Evolutionary conservation across 2,888 invertebrate genomes (phyloP).

Genomic region (Mesorhabditis belari): DNA sequence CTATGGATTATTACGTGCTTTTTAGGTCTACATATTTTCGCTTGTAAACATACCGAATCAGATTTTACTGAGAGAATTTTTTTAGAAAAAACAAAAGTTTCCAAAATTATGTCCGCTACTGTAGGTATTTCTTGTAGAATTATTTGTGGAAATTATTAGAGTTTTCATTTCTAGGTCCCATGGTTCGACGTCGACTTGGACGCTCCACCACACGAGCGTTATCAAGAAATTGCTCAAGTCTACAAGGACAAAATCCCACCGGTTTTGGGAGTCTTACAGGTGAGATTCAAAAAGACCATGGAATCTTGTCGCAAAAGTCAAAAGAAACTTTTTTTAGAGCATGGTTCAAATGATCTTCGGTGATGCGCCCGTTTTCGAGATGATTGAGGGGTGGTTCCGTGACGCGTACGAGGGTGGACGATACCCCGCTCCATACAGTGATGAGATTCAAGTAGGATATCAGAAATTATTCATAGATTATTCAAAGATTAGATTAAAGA

Average conservation of each 20-base stretch:
- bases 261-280: constrained; percentile 29
- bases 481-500: background rate
- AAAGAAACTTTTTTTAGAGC: background rate
- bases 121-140: constrained; percentile 33
- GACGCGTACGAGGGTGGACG: constrained; percentile 24
- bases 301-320: no score
- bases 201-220: constrained; percentile 29
- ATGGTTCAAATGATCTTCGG: constrained; percentile 2
- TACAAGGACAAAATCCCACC: constrained; percentile 33
- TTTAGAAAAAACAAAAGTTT: no score
- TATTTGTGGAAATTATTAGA: constrained; percentile 12
- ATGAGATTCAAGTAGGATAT: constrained; percentile 26
- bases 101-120: no score
- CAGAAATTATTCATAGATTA: background rate
- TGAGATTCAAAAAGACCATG: constrained; percentile 2
- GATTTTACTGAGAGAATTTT: no score
- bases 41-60: no score
- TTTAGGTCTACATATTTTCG: no score
- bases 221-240: constrained; percentile 24
- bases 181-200: constrained; percentile 41
- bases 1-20: no score
- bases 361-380: constrained; percentile 21
- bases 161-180: constrained; percentile 16
- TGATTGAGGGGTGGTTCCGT: constrained; percentile 28
- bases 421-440: constrained; percentile 34